phyloP scores from a whole-genome alignment of 2,113 vertebrate species.

The Heterochromis multidens region DNA sequence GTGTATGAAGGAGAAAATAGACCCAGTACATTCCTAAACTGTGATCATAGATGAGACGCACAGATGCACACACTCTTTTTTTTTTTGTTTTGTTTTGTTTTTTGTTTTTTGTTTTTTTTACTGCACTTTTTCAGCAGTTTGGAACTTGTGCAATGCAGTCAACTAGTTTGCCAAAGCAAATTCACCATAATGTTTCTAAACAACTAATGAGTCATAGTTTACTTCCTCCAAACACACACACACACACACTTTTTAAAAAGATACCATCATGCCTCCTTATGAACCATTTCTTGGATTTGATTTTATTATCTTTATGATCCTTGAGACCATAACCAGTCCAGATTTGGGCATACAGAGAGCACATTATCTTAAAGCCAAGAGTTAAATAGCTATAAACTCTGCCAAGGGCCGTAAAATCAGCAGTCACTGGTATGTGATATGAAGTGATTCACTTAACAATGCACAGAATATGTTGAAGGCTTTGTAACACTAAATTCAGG shows the following conservation, averaged over 20 bases:
- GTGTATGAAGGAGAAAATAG: neutral
- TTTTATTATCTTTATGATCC: neutral
- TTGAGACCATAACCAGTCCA: neutral
- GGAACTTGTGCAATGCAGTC: neutral
- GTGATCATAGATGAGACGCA: neutral
- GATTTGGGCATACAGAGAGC: neutral
- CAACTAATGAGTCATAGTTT: no score
- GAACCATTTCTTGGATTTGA: neutral
- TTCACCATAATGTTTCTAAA: neutral
- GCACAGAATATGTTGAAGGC: neutral
- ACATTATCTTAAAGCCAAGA: neutral
- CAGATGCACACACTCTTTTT: fast-evolving
- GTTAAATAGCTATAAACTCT: neutral
- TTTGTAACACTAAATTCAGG: neutral
- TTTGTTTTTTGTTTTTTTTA: no score
- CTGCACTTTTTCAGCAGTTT: neutral
- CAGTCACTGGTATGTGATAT: neutral
- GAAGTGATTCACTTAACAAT: neutral
- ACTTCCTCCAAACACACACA: no score
- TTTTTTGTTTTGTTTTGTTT: no score
- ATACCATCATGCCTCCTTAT: neutral
- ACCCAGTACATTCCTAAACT: neutral
- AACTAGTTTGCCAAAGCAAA: neutral
- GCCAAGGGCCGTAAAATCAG: neutral
- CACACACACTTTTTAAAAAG: no score